Evolutionary conservation across 2,797 vertebrate species (phyloP).

Genomic region (Chaetodon trifasciatus): DNA sequence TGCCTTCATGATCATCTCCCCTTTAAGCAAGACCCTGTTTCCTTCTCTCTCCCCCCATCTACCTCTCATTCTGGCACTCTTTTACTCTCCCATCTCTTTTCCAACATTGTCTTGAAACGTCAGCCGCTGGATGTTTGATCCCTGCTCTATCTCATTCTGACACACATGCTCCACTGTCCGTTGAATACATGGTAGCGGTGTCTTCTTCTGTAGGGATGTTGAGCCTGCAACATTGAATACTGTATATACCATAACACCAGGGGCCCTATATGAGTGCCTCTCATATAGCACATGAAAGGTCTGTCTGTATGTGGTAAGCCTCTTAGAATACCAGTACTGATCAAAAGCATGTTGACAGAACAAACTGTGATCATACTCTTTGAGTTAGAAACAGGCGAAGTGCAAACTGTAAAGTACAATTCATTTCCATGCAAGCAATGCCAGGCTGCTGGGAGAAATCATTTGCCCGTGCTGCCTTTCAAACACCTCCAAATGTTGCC

Average conservation of each 20-base stretch:
- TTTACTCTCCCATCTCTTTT: neutral
- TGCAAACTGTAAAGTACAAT: neutral
- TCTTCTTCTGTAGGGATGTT: neutral
- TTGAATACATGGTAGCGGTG: neutral
- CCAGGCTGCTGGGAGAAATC: neutral
- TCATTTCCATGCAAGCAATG: neutral
- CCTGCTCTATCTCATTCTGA: constrained; percentile 17
- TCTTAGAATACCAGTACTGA: neutral
- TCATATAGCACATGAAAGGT: constrained; percentile 22
- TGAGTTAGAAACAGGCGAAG: neutral
- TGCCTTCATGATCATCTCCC: constrained; percentile 4
- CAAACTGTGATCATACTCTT: neutral
- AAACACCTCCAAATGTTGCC: constrained; percentile 33
- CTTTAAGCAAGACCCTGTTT: constrained; percentile 2
- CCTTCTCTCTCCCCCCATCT: constrained; percentile 13
- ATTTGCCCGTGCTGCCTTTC: neutral
- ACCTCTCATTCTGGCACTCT: constrained; percentile 10
- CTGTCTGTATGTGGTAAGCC: neutral
- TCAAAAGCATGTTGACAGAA: constrained; percentile 4
- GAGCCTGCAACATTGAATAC: neutral
- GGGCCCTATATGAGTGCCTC: neutral
- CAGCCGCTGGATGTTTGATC: constrained; percentile 44
- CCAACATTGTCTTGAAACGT: constrained; percentile 16
- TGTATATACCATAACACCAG: neutral
- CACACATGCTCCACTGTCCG: neutral